Conservation (phyloP, 2,888 invertebrate species). For the Monoplex corrugatus region DNA sequence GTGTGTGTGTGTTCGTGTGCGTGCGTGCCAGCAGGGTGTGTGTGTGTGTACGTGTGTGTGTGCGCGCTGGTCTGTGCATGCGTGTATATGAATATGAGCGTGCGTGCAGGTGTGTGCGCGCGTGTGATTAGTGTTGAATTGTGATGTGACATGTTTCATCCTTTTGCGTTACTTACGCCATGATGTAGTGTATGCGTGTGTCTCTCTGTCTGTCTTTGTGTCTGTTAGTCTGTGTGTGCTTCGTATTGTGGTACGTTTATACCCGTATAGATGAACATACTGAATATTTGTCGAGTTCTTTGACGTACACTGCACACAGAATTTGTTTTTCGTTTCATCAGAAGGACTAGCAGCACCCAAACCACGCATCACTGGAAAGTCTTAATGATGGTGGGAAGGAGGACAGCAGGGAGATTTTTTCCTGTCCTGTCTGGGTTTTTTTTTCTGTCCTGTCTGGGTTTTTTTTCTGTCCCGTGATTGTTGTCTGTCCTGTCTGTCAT, state of each 20-base stretch:
- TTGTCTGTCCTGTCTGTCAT: background rate
- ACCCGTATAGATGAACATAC: too few species aligned
- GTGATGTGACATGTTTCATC: background rate
- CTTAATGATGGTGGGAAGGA: too few species aligned
- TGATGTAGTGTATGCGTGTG: background rate
- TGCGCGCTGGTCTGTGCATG: background rate
- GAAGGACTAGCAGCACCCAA: too few species aligned
- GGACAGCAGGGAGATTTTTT: background rate
- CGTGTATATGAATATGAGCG: background rate
- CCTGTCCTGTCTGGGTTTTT: background rate
- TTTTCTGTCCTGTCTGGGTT: background rate
- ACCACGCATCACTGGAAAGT: too few species aligned
- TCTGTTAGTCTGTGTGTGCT: too few species aligned
- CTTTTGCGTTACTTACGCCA: too few species aligned
- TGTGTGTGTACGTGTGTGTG: background rate
- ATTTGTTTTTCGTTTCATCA: too few species aligned
- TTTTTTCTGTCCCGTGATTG: background rate
- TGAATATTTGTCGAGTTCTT: too few species aligned
- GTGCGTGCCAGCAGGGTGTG: background rate
- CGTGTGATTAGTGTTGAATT: background rate
- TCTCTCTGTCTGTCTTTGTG: constrained; percentile 24
- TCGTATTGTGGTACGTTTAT: too few species aligned
- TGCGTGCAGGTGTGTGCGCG: background rate
- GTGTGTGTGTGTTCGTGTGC: background rate
- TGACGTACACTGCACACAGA: too few species aligned